Base-by-base conservation (phyloP, 2,113 vertebrate species). In the Thymallus thymallus region DNA sequence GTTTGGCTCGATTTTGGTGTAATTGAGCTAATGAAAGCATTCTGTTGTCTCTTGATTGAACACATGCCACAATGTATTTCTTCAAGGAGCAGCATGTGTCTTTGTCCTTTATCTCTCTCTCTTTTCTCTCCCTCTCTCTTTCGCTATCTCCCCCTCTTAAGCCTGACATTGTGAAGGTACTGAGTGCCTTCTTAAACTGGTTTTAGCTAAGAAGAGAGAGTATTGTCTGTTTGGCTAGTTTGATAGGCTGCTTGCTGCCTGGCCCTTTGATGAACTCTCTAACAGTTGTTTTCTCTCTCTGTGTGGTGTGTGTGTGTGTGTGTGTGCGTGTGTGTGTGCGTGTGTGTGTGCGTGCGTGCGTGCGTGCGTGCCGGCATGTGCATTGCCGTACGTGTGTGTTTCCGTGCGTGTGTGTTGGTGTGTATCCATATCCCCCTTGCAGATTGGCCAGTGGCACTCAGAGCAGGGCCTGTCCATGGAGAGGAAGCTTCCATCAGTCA, bases 371-470 rank as follows among this genome's bases (percentile, higher is more conserved):
- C n/a, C n/a, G n/a, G n/a, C n/a, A n/a, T n/a, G n/a, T n/a, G n/a
- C n/a, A n/a, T n/a, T n/a, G n/a, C n/a, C n/a, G n/a, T n/a, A n/a
- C 79, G 0, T 83, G 75, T 81, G 61, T 68, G 63, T 71, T n/a
- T n/a, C n/a, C n/a, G 60, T 79, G 60, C 74, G 70, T 76, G 71
- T 70, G 69, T 82, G 65, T 62, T n/a, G n/a, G 22, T 51, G 62
- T 65, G 63, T 65, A 23, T 48, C 12, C 26, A 7, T 22, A 22
- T 60, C 48, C 80, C 91, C 80, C 55, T 89, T 89, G n/a, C 92
- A 99, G 98, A 98, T 99, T 10, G 98, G 98, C 81, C 94, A 96
- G 88, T 99, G 97, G 98, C 98, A 99, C 4, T 96, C 97, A 64
- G 95, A 96, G 14, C 93, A 96, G 56, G 98, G 97, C 46, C 94